phyloP scores from a whole-genome alignment of 2,888 invertebrate species.

The Amphipyra tragopoginis region DNA sequence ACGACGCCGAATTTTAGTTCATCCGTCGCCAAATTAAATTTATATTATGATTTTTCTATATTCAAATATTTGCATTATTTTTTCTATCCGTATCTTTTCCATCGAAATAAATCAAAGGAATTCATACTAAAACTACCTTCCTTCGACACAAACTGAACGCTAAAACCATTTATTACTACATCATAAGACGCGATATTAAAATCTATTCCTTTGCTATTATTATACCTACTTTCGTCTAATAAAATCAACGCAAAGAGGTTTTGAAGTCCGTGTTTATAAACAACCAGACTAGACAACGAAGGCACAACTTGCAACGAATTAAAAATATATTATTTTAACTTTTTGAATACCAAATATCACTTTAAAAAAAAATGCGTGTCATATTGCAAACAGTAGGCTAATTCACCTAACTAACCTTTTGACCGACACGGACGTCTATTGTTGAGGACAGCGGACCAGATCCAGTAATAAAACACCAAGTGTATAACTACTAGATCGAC shows the following conservation, averaged over 20 bases:
- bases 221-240: slow-evolving; percentile 57
- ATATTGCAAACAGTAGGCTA: too few species aligned
- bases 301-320: slow-evolving; percentile 77
- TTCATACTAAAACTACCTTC: slow-evolving; percentile 38
- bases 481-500: too few species aligned
- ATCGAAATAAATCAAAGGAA: slow-evolving; percentile 17
- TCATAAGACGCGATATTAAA: slow-evolving; percentile 56
- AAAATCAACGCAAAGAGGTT: slow-evolving; percentile 78
- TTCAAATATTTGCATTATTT: slow-evolving; percentile 33
- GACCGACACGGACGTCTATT: too few species aligned
- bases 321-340: slow-evolving; percentile 21
- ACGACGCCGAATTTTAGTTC: slow-evolving; percentile 6
- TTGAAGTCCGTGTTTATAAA: slow-evolving; percentile 59
- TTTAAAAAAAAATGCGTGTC: too few species aligned
- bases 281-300: slow-evolving; percentile 80
- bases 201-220: slow-evolving; percentile 48
- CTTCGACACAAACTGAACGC: slow-evolving; percentile 16
- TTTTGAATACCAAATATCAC: slow-evolving; percentile 26
- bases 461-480: too few species aligned
- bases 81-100: slow-evolving; percentile 4
- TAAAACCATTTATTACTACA: slow-evolving; percentile 42
- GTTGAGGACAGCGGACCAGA: too few species aligned
- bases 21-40: slow-evolving; percentile 29
- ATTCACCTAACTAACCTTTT: too few species aligned
- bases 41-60: slow-evolving; percentile 35